phyloP scores from a whole-genome alignment of 2,113 vertebrate species.

The Tychaedon coryphoeus region DNA sequence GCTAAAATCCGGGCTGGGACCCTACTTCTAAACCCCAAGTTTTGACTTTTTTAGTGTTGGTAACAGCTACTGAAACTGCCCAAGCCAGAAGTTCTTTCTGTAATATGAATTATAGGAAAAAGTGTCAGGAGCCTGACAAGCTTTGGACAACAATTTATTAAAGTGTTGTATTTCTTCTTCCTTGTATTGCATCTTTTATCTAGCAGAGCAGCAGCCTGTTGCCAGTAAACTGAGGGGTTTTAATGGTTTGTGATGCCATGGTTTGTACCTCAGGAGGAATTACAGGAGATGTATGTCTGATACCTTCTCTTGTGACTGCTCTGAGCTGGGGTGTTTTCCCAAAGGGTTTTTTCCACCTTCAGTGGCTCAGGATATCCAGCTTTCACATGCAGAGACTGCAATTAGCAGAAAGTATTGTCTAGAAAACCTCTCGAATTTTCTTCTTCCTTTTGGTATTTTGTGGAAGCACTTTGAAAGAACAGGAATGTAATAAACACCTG shows the following conservation, averaged over 20 bases:
- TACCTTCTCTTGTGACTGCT: not conserved
- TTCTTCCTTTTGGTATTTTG: not conserved
- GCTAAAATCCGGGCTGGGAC: not conserved
- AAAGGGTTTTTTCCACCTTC: not conserved
- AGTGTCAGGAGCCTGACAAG: not conserved
- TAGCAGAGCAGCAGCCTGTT: not conserved
- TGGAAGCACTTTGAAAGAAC: not conserved
- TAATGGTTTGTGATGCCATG: rapidly evolving
- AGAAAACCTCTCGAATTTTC: not conserved
- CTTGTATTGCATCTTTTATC: not conserved
- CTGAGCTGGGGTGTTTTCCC: not conserved
- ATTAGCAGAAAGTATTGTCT: not conserved
- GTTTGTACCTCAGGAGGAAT: not conserved
- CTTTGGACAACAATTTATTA: not conserved
- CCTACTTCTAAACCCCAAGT: not conserved
- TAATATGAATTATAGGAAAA: not conserved
- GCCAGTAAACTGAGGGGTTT: rapidly evolving
- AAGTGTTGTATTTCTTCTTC: not conserved
- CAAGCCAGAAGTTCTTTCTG: not conserved
- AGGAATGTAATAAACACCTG: not conserved
- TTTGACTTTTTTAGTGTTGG: not conserved
- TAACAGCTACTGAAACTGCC: not conserved
- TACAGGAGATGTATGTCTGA: not conserved
- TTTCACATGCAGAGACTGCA: not conserved
- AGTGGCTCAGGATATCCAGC: not conserved